These are phyloP conservation scores for Silurus lanzhouensis DNA, from an alignment of 2,797 vertebrate species.

Conservation along the genomic window DNA sequence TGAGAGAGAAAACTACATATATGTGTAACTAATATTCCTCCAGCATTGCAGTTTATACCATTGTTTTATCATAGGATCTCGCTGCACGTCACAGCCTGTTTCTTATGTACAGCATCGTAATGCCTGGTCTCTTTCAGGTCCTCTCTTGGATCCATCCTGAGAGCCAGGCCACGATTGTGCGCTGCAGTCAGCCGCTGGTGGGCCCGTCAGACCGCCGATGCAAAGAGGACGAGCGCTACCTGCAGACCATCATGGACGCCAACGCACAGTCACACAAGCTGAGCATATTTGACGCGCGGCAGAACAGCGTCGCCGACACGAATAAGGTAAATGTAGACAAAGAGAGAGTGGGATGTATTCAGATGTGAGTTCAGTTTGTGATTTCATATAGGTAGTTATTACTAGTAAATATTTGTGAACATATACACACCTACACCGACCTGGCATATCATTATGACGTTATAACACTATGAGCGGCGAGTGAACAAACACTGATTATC, in stretches of 20 bases:
- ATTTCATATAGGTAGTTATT: neutral
- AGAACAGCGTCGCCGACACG: constrained; percentile 86
- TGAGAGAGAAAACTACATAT: neutral
- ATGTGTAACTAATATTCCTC: neutral
- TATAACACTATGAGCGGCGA: too few relatives aligned
- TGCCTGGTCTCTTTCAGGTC: constrained; percentile 72
- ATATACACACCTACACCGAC: neutral
- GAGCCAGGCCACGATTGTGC: constrained; percentile 89
- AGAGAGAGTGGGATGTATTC: neutral
- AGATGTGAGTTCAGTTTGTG: neutral
- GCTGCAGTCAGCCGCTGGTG: constrained; percentile 91
- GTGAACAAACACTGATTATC: too few relatives aligned
- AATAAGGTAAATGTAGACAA: constrained; percentile 81
- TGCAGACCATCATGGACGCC: constrained; percentile 96
- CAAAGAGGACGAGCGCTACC: constrained; percentile 91
- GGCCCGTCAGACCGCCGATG: constrained; percentile 90
- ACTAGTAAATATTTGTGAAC: neutral
- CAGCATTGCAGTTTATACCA: too few relatives aligned
- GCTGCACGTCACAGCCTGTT: neutral
- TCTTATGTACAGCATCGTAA: neutral
- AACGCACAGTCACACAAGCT: constrained; percentile 98
- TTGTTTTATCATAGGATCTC: neutral
- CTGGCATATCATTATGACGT: too few relatives aligned
- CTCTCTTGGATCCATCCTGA: constrained; percentile 97
- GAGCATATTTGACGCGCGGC: constrained; percentile 91